phyloP scores from a whole-genome alignment of 1,140 invertebrate genomes.

The Bombus turneri region DNA sequence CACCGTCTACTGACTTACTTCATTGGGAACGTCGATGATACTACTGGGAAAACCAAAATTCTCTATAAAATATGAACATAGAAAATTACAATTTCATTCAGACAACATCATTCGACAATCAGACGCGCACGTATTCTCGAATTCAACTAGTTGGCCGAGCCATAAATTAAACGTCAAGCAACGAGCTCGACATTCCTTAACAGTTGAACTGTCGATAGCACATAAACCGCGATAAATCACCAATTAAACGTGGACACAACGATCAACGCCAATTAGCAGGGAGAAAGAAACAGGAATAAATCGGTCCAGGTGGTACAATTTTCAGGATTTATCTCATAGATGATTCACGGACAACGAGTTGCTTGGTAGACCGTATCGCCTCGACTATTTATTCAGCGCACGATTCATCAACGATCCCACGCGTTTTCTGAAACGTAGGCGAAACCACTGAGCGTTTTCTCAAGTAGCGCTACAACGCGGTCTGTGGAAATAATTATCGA shows the following conservation, averaged over 20 bases:
- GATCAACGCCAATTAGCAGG: background rate
- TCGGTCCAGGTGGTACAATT: background rate
- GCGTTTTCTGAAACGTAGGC: conserved; percentile 13
- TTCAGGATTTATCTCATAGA: conserved; percentile 1
- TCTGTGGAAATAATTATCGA: background rate
- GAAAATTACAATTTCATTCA: too few species aligned
- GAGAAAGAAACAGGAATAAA: background rate
- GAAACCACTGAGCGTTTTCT: background rate
- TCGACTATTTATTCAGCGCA: conserved; percentile 1
- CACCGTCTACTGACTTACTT: too few species aligned
- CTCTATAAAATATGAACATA: too few species aligned
- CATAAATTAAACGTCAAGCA: background rate
- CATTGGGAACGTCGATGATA: too few species aligned
- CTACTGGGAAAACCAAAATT: too few species aligned
- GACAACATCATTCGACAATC: background rate
- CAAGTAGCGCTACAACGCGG: too few species aligned
- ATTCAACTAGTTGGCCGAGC: background rate
- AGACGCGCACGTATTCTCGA: background rate
- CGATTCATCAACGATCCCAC: conserved; percentile 14
- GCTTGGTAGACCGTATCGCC: background rate
- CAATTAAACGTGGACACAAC: background rate
- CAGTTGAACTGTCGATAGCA: background rate
- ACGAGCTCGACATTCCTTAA: background rate
- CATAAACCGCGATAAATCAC: background rate
- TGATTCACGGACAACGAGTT: background rate